Percentiles rank a stretch among this genome's conserved stretches.
Evolutionary conservation across 2,797 vertebrate species (phyloP).

Genomic region (Okamejei kenojei): DNA sequence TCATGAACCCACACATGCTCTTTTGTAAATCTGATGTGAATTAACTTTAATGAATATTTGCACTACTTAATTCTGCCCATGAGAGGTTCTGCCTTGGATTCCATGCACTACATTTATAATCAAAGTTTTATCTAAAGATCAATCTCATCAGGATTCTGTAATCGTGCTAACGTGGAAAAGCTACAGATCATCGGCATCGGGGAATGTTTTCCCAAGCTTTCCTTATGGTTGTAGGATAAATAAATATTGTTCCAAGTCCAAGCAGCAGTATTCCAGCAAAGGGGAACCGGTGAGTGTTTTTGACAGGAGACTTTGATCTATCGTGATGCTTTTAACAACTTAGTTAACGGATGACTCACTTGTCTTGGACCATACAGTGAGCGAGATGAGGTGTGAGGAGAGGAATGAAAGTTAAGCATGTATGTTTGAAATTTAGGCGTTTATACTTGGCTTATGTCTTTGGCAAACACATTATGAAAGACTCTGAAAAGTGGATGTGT

Average conservation of each 20-base stretch:
- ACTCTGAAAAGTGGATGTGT: neutral
- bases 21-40: neutral
- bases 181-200: neutral
- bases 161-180: neutral
- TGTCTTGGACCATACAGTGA: neutral
- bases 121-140: constrained; percentile 21
- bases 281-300: neutral
- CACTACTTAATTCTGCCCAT: neutral
- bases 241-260: constrained; percentile 22
- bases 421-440: neutral
- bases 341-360: constrained; percentile 9
- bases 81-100: neutral
- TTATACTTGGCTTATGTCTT: neutral
- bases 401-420: neutral
- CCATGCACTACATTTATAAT: neutral
- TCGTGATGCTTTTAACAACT: neutral
- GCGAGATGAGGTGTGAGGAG: neutral
- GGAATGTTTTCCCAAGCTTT: constrained; percentile 14
- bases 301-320: neutral
- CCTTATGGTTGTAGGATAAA: constrained; percentile 13
- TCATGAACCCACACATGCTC: neutral
- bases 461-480: neutral
- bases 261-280: constrained; percentile 16
- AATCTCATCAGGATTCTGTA: neutral
- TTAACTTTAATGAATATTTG: constrained; percentile 2